phyloP scores from a whole-genome alignment of 2,888 invertebrate genomes.

The Leucozona laternaria region DNA sequence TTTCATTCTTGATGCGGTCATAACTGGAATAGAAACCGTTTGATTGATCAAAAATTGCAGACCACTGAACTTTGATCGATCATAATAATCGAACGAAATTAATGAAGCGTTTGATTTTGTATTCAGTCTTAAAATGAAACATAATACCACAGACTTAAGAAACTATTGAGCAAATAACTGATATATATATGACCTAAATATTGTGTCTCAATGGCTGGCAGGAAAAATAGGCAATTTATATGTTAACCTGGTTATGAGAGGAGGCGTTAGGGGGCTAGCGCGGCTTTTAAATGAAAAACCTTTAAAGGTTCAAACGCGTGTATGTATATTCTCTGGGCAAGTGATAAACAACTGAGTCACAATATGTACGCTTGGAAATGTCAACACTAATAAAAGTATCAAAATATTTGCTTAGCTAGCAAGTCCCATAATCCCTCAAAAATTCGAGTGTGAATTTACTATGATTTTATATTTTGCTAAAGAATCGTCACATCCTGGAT shows the following conservation, averaged over 20 bases:
- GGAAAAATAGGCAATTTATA: background rate
- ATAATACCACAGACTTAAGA: background rate
- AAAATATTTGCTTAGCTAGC: too few species aligned
- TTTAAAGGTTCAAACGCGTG: too few species aligned
- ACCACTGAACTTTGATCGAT: slow-evolving; percentile 37
- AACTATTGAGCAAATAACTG: background rate
- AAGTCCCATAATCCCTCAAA: too few species aligned
- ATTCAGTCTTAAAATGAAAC: background rate
- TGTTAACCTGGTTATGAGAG: background rate
- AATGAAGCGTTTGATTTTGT: slow-evolving; percentile 10
- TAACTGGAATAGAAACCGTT: slow-evolving; percentile 13
- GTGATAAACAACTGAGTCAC: too few species aligned
- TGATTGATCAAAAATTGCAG: slow-evolving; percentile 41
- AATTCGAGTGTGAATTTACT: too few species aligned
- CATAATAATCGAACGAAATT: background rate
- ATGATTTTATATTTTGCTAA: too few species aligned
- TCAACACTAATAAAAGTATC: too few species aligned
- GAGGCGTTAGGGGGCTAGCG: too few species aligned
- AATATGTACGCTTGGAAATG: too few species aligned
- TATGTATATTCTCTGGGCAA: too few species aligned
- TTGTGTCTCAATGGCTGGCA: background rate
- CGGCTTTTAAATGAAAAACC: too few species aligned
- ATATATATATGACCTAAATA: background rate
- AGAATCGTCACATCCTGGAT: too few species aligned
- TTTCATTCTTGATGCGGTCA: slow-evolving; percentile 29